These are phyloP conservation scores for Dipodomys stephensi DNA, from an alignment of 2,113 vertebrate species.

Conservation along the genomic window DNA sequence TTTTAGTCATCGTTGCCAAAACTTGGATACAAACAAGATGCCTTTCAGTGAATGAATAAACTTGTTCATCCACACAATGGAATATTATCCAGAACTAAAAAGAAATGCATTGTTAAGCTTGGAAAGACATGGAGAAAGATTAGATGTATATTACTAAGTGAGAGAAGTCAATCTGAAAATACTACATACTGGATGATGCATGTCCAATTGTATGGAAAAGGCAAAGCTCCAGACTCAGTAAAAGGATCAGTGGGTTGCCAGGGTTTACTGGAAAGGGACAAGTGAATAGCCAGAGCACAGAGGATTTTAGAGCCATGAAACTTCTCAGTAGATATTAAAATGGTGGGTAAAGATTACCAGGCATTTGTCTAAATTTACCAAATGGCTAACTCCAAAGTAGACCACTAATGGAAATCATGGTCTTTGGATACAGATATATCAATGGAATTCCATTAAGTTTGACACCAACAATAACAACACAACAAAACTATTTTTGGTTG, in stretches of 20 bases:
- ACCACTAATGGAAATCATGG: neutral
- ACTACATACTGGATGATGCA: neutral
- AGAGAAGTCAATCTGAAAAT: neutral
- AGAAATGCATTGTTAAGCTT: neutral
- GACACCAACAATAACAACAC: no score
- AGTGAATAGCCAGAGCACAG: neutral
- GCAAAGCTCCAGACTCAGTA: neutral
- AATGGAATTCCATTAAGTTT: neutral
- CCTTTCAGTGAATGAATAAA: neutral
- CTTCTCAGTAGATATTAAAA: neutral
- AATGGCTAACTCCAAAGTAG: neutral
- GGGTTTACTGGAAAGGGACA: neutral
- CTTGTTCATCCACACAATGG: neutral
- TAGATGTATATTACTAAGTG: neutral
- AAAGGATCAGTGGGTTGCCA: neutral
- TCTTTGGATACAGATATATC: neutral
- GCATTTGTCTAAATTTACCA: neutral
- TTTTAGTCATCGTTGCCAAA: neutral
- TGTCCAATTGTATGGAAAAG: neutral
- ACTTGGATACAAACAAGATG: neutral
- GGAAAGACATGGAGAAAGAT: neutral
- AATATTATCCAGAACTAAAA: neutral
- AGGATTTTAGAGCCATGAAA: neutral
- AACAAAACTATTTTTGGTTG: no score
- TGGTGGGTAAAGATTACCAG: neutral